Base-by-base conservation (phyloP, 2,888 invertebrate species). In the Rhagonycha fulva region DNA sequence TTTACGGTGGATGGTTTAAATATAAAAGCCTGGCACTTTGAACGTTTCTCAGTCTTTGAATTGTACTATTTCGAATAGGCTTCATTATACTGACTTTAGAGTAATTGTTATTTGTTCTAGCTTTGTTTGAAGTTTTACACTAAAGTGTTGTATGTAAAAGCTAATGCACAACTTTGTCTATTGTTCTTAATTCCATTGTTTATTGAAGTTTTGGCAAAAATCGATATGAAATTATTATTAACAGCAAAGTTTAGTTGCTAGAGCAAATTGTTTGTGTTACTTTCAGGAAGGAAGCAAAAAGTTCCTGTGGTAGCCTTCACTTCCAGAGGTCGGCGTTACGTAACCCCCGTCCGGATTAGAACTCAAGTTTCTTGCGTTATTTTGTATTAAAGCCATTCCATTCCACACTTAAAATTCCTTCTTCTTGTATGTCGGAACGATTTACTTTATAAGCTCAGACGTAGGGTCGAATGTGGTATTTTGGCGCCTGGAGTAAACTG, bases 1-100 rank as follows among this genome's bases (percentile, higher is more conserved):
- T 80, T 80, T 77, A 77, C 77, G 77, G 78, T 74, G 62, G 78
- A 67, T 76, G 77, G 76, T 76, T 73, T 60, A 60, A 71, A 72
- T 71, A 72, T 72, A 70, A 76, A 72, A 75, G 75, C 69, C 60
- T 60, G 71, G 63, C 68, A 69, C 74, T 69, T 61, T 70, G 75
- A 80, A 75, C 68, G 68, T 76, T 78, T 76, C 76, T 80, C 76
- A 77, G 77, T 77, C 74, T 32, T 23, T 75, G 71, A 75, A 75
- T 75, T 26, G 60, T 68, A 47, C 47, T 47, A 75, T 69, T 68
- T 66, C 32, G 76, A 70, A 74, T 71, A 74, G 74, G 69, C 74
- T 70, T 74, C 70, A 67, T 67, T 74, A 74, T 69, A 66, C 68
- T 23, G 71, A 76, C 69, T 76, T 76, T 70, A 71, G 76, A 71